Evolutionary conservation across 2,888 invertebrate genomes (phyloP), one percentile per base, ranked within the genome.

Genomic region (Axea sp.): DNA sequence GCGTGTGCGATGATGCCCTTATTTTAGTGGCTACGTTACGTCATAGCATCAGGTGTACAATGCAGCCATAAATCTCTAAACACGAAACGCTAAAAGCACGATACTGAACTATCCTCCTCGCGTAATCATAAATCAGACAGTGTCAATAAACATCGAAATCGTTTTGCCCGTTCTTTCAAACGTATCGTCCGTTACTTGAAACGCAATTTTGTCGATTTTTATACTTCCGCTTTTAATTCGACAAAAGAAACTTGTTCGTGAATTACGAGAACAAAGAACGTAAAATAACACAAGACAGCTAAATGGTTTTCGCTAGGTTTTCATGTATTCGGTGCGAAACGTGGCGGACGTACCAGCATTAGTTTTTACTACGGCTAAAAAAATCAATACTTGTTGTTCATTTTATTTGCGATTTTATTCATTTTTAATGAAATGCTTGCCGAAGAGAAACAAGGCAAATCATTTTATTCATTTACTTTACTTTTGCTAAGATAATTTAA

Each of bases 71-170:
- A 67, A 67, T 67, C 39, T 67, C 55, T 57, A 47, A 57, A 57
- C 57, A 57, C 57, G 67, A 57, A 67, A 67, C 67, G 41, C 26
- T 55, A 67, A 67, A 67, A 49, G 57, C 55, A 57, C 41, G 26
- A 64, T 30, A 43, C 35, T 31, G 37, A 55, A 55, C 55, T 39
- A 57, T 30, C 31, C 22, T 14, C n/a, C 24, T 51, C 8, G 11
- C 0, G 14, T 12, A 33, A 45, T 37, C 65, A 12, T 67, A 67
- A 55, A 55, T 67, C 55, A 55, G 37, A 53, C 45, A 33, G 19
- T 35, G 65, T 65, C 65, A 45, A 55, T 67, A 67, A 45, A 55
- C 37, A 55, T 39, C 37, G 26, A 26, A 55, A 45, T 26, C 14
- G 15, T 41, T 43, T n/a, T n/a, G n/a, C n/a, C n/a, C n/a, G n/a